Evolutionary conservation across 2,888 invertebrate genomes (phyloP).

Genomic region (Agonopterix alstromeriana): DNA sequence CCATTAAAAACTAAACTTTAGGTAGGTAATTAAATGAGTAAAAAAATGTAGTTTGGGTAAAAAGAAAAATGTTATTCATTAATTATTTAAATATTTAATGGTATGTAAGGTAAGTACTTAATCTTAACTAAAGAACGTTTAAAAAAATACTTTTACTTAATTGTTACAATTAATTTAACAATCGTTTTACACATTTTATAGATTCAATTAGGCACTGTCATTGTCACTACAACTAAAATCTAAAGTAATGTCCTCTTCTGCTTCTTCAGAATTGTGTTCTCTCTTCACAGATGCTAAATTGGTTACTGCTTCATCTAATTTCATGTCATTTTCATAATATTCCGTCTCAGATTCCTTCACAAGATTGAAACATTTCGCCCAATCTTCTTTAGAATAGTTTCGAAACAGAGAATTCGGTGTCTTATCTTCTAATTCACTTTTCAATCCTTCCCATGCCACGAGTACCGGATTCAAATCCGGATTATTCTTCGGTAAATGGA

Average conservation of each 20-base stretch:
- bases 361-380: conserved; percentile 3
- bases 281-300: not conserved
- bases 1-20: too few species aligned
- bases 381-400: conserved; percentile 1
- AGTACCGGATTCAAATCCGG: conserved; percentile 3
- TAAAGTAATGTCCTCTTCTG: not conserved
- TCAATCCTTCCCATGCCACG: conserved; percentile 4
- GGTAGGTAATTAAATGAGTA: too few species aligned
- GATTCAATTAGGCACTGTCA: too few species aligned
- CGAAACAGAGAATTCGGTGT: not conserved
- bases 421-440: not conserved
- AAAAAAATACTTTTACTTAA: too few species aligned
- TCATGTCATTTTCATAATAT: conserved; percentile 5
- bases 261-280: not conserved
- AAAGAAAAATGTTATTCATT: too few species aligned
- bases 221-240: not conserved
- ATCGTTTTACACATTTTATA: too few species aligned
- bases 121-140: too few species aligned
- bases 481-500: conserved; percentile 4
- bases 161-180: too few species aligned
- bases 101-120: too few species aligned
- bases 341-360: conserved; percentile 5
- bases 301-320: not conserved
- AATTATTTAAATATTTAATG: too few species aligned
- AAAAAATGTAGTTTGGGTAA: too few species aligned